A percentile compares a stretch with the other conserved stretches of the same genome.
These are phyloP conservation scores for Epinotia brunnichana DNA, from an alignment of 2,888 invertebrate species.

Conservation along the genomic window DNA sequence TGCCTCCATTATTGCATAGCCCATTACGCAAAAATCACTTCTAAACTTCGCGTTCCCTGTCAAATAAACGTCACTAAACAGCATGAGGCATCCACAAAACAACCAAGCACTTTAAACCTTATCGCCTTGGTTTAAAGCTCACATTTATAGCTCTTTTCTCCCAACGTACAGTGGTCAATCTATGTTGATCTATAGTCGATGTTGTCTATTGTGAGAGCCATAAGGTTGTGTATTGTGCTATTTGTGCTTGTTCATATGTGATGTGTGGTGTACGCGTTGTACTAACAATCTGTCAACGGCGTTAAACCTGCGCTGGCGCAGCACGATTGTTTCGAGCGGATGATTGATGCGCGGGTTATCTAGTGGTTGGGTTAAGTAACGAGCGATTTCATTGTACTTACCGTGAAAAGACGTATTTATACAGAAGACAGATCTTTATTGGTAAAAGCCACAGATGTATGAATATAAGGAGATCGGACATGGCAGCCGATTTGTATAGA, in stretches of 20 bases:
- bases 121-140: background rate
- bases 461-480: too few relatives aligned
- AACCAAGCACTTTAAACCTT: conserved; percentile 3
- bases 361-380: conserved; percentile 47
- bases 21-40: conserved; percentile 21
- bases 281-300: conserved; percentile 69
- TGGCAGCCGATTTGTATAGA: too few relatives aligned
- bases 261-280: conserved; percentile 18
- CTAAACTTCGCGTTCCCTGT: conserved; percentile 27
- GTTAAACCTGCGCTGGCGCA: conserved; percentile 45
- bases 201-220: background rate
- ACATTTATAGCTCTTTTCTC: background rate
- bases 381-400: conserved; percentile 29
- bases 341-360: conserved; percentile 67
- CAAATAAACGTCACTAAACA: conserved; percentile 39
- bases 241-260: background rate
- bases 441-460: too few relatives aligned
- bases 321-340: conserved; percentile 60
- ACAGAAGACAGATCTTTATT: too few relatives aligned
- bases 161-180: background rate
- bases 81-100: conserved; percentile 13
- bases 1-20: conserved; percentile 12
- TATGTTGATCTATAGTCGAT: background rate
- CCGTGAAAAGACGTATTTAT: too few relatives aligned
- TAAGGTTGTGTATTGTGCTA: conserved; percentile 1